These are phyloP conservation scores for Lucinisca nassula DNA, from an alignment of 2,888 invertebrate species.

Conservation along the genomic window DNA sequence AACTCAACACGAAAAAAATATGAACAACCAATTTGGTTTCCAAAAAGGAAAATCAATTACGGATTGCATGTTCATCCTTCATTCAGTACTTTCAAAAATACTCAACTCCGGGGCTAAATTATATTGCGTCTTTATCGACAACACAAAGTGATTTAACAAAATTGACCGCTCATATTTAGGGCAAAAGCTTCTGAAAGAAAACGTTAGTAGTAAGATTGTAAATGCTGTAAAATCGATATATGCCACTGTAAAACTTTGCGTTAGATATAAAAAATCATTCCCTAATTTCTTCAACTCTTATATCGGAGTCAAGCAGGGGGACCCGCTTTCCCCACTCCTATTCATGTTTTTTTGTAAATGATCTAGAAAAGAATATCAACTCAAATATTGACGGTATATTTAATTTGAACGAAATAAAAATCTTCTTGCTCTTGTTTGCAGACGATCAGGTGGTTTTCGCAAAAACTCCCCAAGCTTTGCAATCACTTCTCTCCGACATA, in stretches of 20 bases:
- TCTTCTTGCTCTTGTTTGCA: conserved; percentile 5
- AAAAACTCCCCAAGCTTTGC: not conserved
- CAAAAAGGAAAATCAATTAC: not conserved
- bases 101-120: not conserved
- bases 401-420: not conserved
- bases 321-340: not conserved
- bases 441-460: not conserved
- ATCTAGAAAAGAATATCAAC: not conserved
- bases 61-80: not conserved
- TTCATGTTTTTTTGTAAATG: conserved; percentile 26
- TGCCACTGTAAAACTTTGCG: not conserved
- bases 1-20: not conserved
- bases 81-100: not conserved
- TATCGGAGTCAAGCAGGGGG: not conserved
- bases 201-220: not conserved
- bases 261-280: not conserved
- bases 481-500: conserved; percentile 7
- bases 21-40: no score
- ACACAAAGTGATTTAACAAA: not conserved
- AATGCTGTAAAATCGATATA: not conserved
- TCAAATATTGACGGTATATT: conserved; percentile 4
- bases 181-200: conserved; percentile 1
- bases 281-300: not conserved
- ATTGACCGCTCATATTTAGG: not conserved
- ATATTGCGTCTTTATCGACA: not conserved